Evolutionary conservation across 2,888 invertebrate genomes (phyloP), one percentile per base, ranked within the genome.

Genomic region (Hyalella azteca): DNA sequence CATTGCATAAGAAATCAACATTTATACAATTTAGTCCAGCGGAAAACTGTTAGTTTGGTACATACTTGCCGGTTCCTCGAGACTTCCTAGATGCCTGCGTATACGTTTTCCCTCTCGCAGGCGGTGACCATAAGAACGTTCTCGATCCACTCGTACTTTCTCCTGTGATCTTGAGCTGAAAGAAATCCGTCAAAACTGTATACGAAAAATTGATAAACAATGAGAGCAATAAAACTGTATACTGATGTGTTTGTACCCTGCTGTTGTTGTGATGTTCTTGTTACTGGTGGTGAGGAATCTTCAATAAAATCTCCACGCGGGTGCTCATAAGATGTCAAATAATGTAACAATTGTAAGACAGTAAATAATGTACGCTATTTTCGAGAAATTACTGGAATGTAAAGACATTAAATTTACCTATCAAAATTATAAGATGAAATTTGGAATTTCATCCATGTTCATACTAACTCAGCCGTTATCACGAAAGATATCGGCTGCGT

Each of bases 221-320:
- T 75, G 45, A 75, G 45, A 75, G 75, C 75, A 75, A 75, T 75
- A 75, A 75, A 75, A 45, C 45, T 75, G 75, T 75, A 75, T 75
- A 75, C 75, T 75, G 66, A 66, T 66, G 66, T 66, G 66, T 66
- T 66, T 66, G 66, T 66, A 66, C 66, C 66, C 66, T 66, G 66
- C 66, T 66, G 66, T 66, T 66, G 66, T 66, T 66, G 66, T 66
- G 36, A 32, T 66, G 66, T 66, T 66, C 32, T 66, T 54, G 54
- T 54, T 54, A 13, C 22, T 54, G 54, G 22, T 49, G 49, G n/a
- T 49, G 19, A 22, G 15, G 49, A 49, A n/a, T n/a, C n/a, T n/a
- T n/a, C n/a, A n/a, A n/a, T n/a, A n/a, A n/a, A n/a, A n/a, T n/a
- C n/a, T n/a, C n/a, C n/a, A n/a, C n/a, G n/a, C n/a, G n/a, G n/a